A percentile compares a stretch with the other conserved stretches of the same genome.
Evolutionary conservation across 2,888 invertebrate genomes (phyloP).

Genomic region (Geophilus truncorum): DNA sequence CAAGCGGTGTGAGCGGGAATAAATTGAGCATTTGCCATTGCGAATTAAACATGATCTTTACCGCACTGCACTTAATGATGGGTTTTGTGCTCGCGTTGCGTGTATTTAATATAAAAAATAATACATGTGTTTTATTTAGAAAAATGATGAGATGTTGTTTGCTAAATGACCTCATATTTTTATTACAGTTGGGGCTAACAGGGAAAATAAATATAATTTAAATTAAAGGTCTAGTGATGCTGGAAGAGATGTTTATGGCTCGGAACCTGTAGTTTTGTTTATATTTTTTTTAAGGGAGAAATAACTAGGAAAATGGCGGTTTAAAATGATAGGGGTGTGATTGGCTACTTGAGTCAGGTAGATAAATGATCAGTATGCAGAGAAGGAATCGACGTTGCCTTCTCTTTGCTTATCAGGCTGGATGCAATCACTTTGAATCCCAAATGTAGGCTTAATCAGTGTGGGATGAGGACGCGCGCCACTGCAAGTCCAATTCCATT

Average conservation of each 20-base stretch:
- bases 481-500: background rate
- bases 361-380: constrained; percentile 32
- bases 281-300: too few relatives aligned
- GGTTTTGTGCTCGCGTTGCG: background rate
- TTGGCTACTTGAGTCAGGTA: constrained; percentile 16
- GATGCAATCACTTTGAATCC: constrained; percentile 35
- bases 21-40: background rate
- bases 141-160: background rate
- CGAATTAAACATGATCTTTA: constrained; percentile 16
- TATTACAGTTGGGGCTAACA: background rate
- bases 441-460: constrained; percentile 35
- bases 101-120: background rate
- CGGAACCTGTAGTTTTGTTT: background rate
- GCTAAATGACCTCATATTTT: background rate
- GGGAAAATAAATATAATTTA: background rate
- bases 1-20: background rate
- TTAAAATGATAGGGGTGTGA: background rate
- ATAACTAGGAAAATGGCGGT: background rate
- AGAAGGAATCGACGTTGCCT: background rate
- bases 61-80: constrained; percentile 11
- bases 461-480: background rate
- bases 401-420: constrained; percentile 32
- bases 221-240: background rate
- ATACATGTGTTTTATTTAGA: background rate
- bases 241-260: background rate